phyloP scores from a whole-genome alignment of 92 coral and sea anemone genomes.

The Scolanthus callimorphus region DNA sequence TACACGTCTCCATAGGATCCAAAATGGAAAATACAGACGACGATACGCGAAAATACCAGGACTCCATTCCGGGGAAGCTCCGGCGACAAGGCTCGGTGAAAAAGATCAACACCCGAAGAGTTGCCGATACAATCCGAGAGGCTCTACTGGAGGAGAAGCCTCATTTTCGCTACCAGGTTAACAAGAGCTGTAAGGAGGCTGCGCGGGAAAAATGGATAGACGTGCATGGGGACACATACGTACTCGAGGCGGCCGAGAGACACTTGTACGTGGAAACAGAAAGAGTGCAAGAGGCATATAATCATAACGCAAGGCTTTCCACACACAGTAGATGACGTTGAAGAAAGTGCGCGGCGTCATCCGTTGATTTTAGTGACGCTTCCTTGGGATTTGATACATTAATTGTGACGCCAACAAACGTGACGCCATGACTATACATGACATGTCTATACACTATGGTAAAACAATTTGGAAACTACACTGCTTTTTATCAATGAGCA shows the following conservation, averaged over 20 bases:
- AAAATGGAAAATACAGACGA: conserved; percentile 89
- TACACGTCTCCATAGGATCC: conserved; percentile 84
- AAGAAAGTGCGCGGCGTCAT: too few relatives aligned
- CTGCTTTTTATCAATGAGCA: too few relatives aligned
- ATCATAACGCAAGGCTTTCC: conserved; percentile 18
- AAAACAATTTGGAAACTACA: too few relatives aligned
- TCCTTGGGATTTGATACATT: too few relatives aligned
- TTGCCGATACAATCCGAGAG: conserved; percentile 60
- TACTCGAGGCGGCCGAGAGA: conserved; percentile 78
- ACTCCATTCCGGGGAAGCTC: conserved; percentile 67
- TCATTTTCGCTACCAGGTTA: conserved; percentile 91
- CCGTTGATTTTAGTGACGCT: too few relatives aligned
- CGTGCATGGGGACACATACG: conserved; percentile 67
- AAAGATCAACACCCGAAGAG: conserved; percentile 72
- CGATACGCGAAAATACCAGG: conserved; percentile 78
- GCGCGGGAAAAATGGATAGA: conserved; percentile 84
- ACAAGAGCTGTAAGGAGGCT: conserved; percentile 75
- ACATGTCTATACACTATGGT: too few relatives aligned
- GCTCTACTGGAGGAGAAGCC: conserved; percentile 73
- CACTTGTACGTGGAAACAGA: conserved; percentile 78
- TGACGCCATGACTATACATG: too few relatives aligned
- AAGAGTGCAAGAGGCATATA: conserved; percentile 52
- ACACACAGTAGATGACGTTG: too few relatives aligned
- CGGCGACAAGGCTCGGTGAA: conserved; percentile 84
- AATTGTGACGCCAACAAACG: too few relatives aligned